Evolutionary conservation across 2,113 vertebrate species (phyloP), one percentile per base, ranked within the genome.

Genomic region (Origma solitaria): DNA sequence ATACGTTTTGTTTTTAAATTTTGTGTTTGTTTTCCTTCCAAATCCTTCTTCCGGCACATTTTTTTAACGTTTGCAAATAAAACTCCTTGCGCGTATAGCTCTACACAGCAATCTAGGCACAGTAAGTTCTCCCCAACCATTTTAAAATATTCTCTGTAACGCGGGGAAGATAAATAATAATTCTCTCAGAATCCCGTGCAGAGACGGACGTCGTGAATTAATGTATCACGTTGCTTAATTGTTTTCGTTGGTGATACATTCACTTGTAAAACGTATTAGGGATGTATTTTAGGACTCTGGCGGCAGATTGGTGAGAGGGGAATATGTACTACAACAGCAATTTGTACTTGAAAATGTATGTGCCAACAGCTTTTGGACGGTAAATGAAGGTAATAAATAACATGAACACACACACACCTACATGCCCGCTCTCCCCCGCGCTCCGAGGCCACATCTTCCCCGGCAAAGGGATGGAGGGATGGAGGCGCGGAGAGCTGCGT

Each of bases 351-450:
- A 90, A 96, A 97, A 97, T 92, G 80, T 78, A 95, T 86, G 92
- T 96, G 95, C 90, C 96, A 94, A 91, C 95, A 95, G 95, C 90
- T 96, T 95, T 96, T 88, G 90, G 92, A 93, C 37, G 79, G 57
- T 77, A 96, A 97, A 94, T 95, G 88, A 92, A 84, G 86, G 92
- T 15, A 91, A 97, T 97, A 97, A 97, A 96, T 96, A 95, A 96
- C 61, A 37, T 1, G 83, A 76, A 86, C 82, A 86, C 91, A 68
- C 82, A 61, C 82, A 89, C 93, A 38, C 95, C 78, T 72, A 60
- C 65, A 6, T 30, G 35, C 51, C 35, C 44, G 40, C 60, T 94
- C 69, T 71, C 69, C 85, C 14, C 15, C 50, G 30, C 28, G 7
- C 62, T 84, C 44, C 33, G 54, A 85, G 60, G 47, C 44, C 37